phyloP scores from a whole-genome alignment of 2,113 vertebrate genomes.

The Scortum barcoo region DNA sequence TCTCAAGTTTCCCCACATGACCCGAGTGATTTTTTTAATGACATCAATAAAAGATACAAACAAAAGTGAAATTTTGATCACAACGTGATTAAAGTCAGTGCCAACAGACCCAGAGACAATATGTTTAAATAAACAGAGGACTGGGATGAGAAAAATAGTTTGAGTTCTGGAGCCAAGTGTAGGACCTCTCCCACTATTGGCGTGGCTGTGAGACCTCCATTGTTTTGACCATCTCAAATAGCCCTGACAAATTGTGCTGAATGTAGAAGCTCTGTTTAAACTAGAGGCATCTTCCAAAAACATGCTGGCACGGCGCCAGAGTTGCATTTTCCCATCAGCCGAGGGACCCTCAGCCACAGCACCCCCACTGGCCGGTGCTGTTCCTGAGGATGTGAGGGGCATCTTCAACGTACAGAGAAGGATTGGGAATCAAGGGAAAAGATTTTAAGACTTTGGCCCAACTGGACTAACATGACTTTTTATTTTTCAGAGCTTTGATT shows the following conservation, averaged over 20 bases:
- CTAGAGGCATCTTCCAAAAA: constrained; percentile 58
- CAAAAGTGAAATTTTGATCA: constrained; percentile 45
- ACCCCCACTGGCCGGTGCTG: constrained; percentile 7
- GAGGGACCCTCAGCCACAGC: background rate
- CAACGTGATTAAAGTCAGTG: background rate
- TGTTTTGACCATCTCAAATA: constrained; percentile 53
- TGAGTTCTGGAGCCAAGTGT: constrained; percentile 38
- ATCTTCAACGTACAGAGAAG: background rate
- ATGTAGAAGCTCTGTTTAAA: constrained; percentile 61
- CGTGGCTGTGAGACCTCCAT: constrained; percentile 50
- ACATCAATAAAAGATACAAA: constrained; percentile 45
- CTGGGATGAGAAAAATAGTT: constrained; percentile 28
- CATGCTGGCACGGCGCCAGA: constrained; percentile 51
- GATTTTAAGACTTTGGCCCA: background rate
- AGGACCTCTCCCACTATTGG: constrained; percentile 53
- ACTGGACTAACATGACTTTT: background rate
- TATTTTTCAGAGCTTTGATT: background rate
- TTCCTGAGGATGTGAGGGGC: background rate
- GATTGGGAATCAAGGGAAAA: background rate
- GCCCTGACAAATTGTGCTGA: constrained; percentile 66
- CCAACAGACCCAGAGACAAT: constrained; percentile 32
- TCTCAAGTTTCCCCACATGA: constrained; percentile 25
- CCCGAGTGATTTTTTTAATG: constrained; percentile 22
- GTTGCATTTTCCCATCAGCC: constrained; percentile 61
- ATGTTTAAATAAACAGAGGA: constrained; percentile 62